Evolutionary conservation across 2,797 vertebrate species (phyloP).

Genomic region (Pantherophis vulpinus): DNA sequence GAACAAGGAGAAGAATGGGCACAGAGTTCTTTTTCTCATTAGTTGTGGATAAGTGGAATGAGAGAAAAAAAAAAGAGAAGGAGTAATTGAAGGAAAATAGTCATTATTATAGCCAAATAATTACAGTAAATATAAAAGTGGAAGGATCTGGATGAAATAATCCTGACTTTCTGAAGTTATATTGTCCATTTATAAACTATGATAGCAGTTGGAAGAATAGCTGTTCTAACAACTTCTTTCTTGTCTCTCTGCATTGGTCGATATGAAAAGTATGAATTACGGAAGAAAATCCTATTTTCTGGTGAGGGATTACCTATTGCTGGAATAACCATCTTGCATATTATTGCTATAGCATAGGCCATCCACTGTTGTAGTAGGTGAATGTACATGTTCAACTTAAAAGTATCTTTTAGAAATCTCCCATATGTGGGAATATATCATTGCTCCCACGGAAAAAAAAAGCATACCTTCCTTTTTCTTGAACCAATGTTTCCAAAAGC

Average conservation of each 20-base stretch:
- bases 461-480: neutral
- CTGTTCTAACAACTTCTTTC: neutral
- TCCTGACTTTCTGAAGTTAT: neutral
- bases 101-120: neutral
- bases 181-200: neutral
- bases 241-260: neutral
- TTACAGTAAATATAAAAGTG: neutral
- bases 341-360: neutral
- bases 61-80: neutral
- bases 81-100: neutral
- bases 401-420: neutral
- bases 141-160: neutral
- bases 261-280: neutral
- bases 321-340: neutral
- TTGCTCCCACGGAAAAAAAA: neutral
- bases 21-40: neutral
- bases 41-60: neutral
- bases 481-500: neutral
- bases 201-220: neutral
- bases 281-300: slow-evolving; percentile 5
- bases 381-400: neutral
- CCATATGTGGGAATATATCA: neutral
- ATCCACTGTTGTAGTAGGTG: neutral
- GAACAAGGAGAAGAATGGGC: neutral
- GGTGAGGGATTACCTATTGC: neutral